phyloP scores from a whole-genome alignment of 2,797 vertebrate genomes.

The Threskiornis aethiopicus region DNA sequence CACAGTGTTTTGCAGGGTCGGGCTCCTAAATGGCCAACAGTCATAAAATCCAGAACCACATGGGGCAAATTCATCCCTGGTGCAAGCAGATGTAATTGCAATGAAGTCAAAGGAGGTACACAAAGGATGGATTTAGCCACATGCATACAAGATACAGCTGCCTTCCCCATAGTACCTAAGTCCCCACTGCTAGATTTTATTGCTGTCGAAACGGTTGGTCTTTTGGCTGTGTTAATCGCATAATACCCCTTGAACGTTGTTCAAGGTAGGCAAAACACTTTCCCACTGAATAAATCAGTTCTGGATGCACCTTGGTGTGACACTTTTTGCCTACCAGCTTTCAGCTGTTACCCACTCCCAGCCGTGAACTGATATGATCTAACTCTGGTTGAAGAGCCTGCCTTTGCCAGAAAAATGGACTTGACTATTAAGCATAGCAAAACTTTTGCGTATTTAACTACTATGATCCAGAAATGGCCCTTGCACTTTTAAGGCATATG shows the following conservation, averaged over 20 bases:
- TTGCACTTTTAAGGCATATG: constrained; percentile 71
- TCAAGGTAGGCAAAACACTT: constrained; percentile 36
- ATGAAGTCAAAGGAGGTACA: neutral
- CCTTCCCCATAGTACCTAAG: neutral
- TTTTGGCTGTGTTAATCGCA: constrained; percentile 8
- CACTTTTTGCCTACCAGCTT: constrained; percentile 25
- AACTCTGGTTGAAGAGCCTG: constrained; percentile 43
- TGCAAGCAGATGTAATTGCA: constrained; percentile 3
- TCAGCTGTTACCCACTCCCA: constrained; percentile 37
- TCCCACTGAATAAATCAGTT: constrained; percentile 39
- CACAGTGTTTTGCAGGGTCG: neutral
- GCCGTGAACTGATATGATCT: neutral
- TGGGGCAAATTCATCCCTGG: constrained; percentile 23
- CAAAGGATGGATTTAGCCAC: constrained; percentile 36
- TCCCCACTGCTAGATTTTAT: constrained; percentile 17
- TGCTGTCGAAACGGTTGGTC: neutral
- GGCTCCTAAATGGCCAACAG: neutral
- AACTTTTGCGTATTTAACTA: constrained; percentile 57
- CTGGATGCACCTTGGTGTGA: constrained; percentile 52
- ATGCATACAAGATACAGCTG: neutral
- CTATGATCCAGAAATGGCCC: constrained; percentile 61
- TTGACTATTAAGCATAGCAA: constrained; percentile 30
- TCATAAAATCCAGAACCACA: constrained; percentile 1
- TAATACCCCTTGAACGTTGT: neutral
- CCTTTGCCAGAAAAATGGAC: constrained; percentile 61